phyloP scores from a whole-genome alignment of 2,888 invertebrate genomes.

The Synanthedon vespiformis region DNA sequence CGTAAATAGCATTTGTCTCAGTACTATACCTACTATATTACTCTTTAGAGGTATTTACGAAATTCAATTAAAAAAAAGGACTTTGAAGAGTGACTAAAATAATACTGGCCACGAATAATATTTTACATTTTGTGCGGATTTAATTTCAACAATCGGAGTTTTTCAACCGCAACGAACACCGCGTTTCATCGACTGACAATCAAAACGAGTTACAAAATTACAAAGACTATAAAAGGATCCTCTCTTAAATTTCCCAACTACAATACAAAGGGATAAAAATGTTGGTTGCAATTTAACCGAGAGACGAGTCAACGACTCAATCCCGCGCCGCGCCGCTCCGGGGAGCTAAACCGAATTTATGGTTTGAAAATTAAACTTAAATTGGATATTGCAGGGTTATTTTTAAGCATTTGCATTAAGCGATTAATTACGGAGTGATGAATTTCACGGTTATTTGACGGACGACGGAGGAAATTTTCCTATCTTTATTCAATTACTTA shows the following conservation, averaged over 20 bases:
- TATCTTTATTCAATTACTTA: conserved; percentile 4
- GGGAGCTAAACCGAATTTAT: conserved; percentile 65
- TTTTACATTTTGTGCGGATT: conserved; percentile 12
- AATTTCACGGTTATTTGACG: conserved; percentile 32
- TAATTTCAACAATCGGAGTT: conserved; percentile 16
- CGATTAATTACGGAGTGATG: conserved; percentile 37
- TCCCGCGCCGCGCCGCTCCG: conserved; percentile 36
- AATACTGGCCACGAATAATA: too few relatives aligned
- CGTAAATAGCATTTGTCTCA: too few relatives aligned
- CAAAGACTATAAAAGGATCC: conserved; percentile 40
- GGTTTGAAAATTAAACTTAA: conserved; percentile 65
- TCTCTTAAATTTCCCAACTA: conserved; percentile 46
- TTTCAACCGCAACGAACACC: conserved; percentile 27
- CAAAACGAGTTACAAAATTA: conserved; percentile 44
- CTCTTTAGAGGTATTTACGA: background rate
- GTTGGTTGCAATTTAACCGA: conserved; percentile 54
- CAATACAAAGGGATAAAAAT: conserved; percentile 61
- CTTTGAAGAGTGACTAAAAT: too few relatives aligned
- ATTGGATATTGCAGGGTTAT: conserved; percentile 58
- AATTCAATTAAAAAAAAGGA: background rate
- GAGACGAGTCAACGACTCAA: conserved; percentile 43
- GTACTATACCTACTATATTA: too few relatives aligned
- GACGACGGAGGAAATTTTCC: conserved; percentile 17
- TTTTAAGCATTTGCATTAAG: conserved; percentile 54
- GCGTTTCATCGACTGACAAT: conserved; percentile 35